Base-by-base conservation (phyloP, 1,140 invertebrate species). In the Panulirus ornatus region DNA sequence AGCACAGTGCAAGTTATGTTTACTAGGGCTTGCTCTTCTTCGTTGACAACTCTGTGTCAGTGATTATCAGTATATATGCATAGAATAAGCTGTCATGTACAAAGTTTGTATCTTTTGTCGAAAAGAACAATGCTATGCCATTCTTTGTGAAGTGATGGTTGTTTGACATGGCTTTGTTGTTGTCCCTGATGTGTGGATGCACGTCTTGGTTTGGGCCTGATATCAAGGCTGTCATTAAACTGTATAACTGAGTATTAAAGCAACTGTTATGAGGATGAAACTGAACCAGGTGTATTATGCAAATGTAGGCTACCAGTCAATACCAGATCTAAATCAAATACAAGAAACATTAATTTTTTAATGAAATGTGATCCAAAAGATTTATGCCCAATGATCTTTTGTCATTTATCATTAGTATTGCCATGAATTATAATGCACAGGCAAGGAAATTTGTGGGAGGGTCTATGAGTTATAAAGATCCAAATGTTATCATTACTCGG, bases 341-440 rank as follows among this genome's bases (percentile, higher is more conserved):
- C 14, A 47, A 76, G 38, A 36, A 47, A 47, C 78, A 81, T 47
- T 44, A 81, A 34, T 81, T 81, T 51, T 47, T 81, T 47, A 2
- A 47, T 51, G 47, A 47, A 47, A 81, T 81, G 78, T 81, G 38
- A 22, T 6, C 11, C n/a, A 42, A 81, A 47, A 81, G 78, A 81
- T 44, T 42, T 81, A 44, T 81, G 30, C 16, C 8, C 9, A 27
- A 73, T 34, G 70, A 73, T 73, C 70, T 27, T 34, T 34, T 73
- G 27, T 73, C 30, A 34, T 34, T 22, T 73, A 27, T 34, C 30
- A 73, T 73, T 16, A 73, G 30, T 11, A 34, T 73, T 38, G 38
- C 38, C 27, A 36, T 36, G 27, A 8, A 42, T 19, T 27, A 6
- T 34, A 34, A 34, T 36, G 38, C 73, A 2, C 11, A 76, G 16